Percentiles rank a stretch among this genome's conserved stretches.
Conservation (phyloP, 2,888 invertebrate species). For the Nysson spinosus region DNA sequence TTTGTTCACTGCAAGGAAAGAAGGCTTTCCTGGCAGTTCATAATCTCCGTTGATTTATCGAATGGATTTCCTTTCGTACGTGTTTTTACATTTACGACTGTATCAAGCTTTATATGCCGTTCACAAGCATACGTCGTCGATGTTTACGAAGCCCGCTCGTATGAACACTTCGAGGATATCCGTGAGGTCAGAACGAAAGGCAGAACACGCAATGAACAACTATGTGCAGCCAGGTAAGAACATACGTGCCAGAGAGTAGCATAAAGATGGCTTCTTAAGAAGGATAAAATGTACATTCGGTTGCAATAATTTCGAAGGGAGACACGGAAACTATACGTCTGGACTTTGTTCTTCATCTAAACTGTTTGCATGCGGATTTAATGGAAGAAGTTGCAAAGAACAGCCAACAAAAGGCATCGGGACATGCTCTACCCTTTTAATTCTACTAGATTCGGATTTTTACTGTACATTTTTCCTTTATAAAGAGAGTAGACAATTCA, state of each 20-base stretch:
- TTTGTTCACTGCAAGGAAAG: slow-evolving; percentile 8
- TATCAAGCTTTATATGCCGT: slow-evolving; percentile 33
- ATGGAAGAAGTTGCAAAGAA: too few relatives aligned
- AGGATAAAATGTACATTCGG: slow-evolving; percentile 37
- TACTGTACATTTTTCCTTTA: too few relatives aligned
- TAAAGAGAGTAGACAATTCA: too few relatives aligned
- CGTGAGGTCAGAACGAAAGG: slow-evolving; percentile 4
- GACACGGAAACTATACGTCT: not conserved
- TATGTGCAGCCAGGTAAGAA: slow-evolving; percentile 8
- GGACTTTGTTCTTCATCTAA: not conserved
- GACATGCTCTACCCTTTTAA: too few relatives aligned
- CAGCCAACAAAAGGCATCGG: too few relatives aligned
- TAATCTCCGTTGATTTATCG: slow-evolving; percentile 34
- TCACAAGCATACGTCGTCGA: slow-evolving; percentile 4
- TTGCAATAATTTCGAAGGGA: slow-evolving; percentile 30
- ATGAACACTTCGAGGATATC: not conserved
- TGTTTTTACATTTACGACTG: slow-evolving; percentile 16
- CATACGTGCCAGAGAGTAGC: slow-evolving; percentile 25
- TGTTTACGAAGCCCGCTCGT: slow-evolving; percentile 15
- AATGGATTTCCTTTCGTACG: not conserved
- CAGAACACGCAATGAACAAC: slow-evolving; percentile 20
- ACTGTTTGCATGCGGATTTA: too few relatives aligned
- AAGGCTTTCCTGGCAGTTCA: slow-evolving; percentile 14
- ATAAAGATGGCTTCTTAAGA: slow-evolving; percentile 40
- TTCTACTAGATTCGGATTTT: too few relatives aligned